Percentiles rank a stretch among this genome's conserved stretches.
Evolutionary conservation across 2,888 invertebrate genomes (phyloP).

Genomic region (Trissonchulus sp.): DNA sequence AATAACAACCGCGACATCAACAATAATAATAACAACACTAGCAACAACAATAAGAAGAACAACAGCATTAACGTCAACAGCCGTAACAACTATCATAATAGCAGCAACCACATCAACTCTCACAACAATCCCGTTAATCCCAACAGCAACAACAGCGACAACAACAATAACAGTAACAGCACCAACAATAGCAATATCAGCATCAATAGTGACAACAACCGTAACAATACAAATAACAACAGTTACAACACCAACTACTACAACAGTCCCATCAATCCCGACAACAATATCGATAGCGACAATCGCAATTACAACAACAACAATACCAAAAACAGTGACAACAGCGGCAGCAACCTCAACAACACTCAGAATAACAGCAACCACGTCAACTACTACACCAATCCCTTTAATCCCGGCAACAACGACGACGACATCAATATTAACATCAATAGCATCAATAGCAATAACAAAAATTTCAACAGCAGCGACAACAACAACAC

Average conservation of each 20-base stretch:
- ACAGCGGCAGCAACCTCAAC: constrained; percentile 6
- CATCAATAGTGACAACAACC: constrained; percentile 13
- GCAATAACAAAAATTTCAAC: no score
- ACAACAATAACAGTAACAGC: constrained; percentile 9
- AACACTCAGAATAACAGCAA: no score
- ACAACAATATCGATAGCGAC: constrained; percentile 1
- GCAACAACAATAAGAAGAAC: constrained; percentile 7
- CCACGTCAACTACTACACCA: no score
- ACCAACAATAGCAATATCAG: constrained; percentile 1
- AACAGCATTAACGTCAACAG: constrained; percentile 6
- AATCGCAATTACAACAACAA: constrained; percentile 6
- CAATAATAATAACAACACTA: constrained; percentile 10
- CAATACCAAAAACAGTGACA: constrained; percentile 1
- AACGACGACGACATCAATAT: no score
- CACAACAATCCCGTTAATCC: background rate
- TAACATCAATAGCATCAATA: no score
- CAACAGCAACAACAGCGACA: constrained; percentile 13
- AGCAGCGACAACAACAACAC: no score
- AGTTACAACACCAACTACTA: background rate
- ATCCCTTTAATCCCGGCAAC: no score
- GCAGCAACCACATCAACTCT: background rate
- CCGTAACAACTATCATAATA: background rate
- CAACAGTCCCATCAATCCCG: background rate
- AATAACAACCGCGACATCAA: constrained; percentile 6
- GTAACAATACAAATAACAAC: constrained; percentile 10